Evolutionary conservation across 2,113 vertebrate genomes (phyloP).

Genomic region (Neolamprologus brichardi): DNA sequence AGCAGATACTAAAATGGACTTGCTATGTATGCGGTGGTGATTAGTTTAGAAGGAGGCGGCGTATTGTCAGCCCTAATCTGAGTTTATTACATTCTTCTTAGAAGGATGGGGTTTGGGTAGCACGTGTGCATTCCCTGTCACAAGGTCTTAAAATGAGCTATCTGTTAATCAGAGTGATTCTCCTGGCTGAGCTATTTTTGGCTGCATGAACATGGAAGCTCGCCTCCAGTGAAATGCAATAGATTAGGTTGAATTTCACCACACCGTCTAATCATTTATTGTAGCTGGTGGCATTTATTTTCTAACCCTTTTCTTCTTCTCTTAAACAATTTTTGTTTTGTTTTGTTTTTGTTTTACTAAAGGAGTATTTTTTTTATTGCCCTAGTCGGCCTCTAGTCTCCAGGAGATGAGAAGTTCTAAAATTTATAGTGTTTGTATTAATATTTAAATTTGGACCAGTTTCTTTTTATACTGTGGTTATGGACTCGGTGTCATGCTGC

Average conservation of each 20-base stretch:
- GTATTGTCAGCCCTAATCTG: neutral
- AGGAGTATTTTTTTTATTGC: neutral
- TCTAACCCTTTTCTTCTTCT: neutral
- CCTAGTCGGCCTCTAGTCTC: neutral
- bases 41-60: neutral
- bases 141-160: slow-evolving; percentile 23
- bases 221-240: slow-evolving; percentile 1
- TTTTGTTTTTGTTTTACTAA: neutral
- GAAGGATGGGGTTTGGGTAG: neutral
- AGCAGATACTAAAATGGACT: neutral
- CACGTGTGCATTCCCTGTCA: neutral
- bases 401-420: neutral
- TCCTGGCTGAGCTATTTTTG: slow-evolving; percentile 25
- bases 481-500: neutral
- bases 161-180: slow-evolving; percentile 38
- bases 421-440: neutral
- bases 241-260: slow-evolving; percentile 22
- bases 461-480: neutral
- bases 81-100: neutral
- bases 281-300: neutral
- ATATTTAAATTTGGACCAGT: neutral
- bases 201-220: neutral
- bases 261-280: neutral
- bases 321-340: neutral
- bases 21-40: neutral